Percentiles rank a stretch among this genome's conserved stretches.
These are phyloP conservation scores for Morone chrysops DNA, from an alignment of 2,113 vertebrate species.

Conservation along the genomic window DNA sequence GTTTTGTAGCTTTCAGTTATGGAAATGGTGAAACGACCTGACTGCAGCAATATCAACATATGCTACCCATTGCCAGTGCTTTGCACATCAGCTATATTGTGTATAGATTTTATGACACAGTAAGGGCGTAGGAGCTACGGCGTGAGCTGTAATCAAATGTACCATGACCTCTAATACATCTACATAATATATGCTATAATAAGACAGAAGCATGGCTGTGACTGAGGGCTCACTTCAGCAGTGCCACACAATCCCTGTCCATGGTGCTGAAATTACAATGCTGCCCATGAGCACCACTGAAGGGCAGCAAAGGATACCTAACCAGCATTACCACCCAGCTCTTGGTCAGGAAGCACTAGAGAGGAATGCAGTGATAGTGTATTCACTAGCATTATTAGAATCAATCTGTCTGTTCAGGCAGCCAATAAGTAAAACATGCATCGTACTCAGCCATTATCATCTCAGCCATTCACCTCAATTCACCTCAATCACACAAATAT, in stretches of 20 bases:
- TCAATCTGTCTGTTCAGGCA: neutral
- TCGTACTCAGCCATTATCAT: neutral
- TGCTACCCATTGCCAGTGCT: neutral
- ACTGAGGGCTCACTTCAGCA: neutral
- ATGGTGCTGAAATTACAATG: slow-evolving; percentile 32
- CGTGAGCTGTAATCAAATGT: neutral
- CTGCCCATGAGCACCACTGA: neutral
- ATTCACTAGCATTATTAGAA: neutral
- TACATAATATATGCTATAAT: too few species aligned
- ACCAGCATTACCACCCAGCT: neutral
- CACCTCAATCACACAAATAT: neutral
- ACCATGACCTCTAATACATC: neutral
- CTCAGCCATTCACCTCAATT: neutral
- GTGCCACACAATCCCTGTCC: slow-evolving; percentile 19
- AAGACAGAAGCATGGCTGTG: neutral
- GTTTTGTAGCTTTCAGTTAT: neutral
- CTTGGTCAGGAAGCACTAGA: neutral
- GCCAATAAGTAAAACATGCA: neutral
- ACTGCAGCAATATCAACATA: neutral
- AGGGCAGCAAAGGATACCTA: neutral
- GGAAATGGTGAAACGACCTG: neutral
- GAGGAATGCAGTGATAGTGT: neutral
- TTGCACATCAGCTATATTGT: neutral
- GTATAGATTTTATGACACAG: neutral
- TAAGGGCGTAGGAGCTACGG: neutral